Evolutionary conservation across 1,140 invertebrate species (phyloP), one percentile per base, ranked within the genome.

Genomic region (Stegodyphus dumicola): DNA sequence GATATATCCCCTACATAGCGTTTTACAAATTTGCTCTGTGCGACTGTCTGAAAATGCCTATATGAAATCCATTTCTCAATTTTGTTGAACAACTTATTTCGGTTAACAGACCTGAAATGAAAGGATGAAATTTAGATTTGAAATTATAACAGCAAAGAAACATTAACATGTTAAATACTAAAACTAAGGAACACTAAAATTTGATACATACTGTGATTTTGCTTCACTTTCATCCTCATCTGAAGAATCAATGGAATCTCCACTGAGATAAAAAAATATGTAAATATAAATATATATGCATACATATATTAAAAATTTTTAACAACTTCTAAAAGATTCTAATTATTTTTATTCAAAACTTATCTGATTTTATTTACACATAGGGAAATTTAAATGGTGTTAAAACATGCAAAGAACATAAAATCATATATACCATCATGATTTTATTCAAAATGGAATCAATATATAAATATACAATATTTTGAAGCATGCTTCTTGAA

Each of bases 21-120:
- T 77, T 92, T 92, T 17, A 94, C 90, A 86, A 91, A 92, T 78
- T 92, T 91, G 81, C 91, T 90, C 74, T 94, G 93, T 13, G 92
- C 90, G 54, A 92, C 92, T 85, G 94, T 93, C 90, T 97, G 95
- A 90, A 99, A 98, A 89, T 81, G 78, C 54, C 64, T 71, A 53
- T 81, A 53, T 10, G 78, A 49, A n/a, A 81, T 65, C 78, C 78
- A 81, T 17, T 81, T 81, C 52, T 81, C 78, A 17, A 81, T 73
- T 52, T 73, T 71, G 48, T 81, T 81, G 11, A 81, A 56, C 5
- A 81, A 13, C 13, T 65, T 81, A n/a, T 33, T 67, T 17, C 73
- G 52, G 6, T 60, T 81, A 1, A 54, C 56, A 7, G 78, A 73
- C 7, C 78, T 81, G 33, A 10, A 56, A 79, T 7, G 18, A 64